Percentiles rank a stretch among this genome's conserved stretches.
These are phyloP conservation scores for Melanotaenia parkinsoni DNA, from an alignment of 2,797 vertebrate species.

Conservation along the genomic window DNA sequence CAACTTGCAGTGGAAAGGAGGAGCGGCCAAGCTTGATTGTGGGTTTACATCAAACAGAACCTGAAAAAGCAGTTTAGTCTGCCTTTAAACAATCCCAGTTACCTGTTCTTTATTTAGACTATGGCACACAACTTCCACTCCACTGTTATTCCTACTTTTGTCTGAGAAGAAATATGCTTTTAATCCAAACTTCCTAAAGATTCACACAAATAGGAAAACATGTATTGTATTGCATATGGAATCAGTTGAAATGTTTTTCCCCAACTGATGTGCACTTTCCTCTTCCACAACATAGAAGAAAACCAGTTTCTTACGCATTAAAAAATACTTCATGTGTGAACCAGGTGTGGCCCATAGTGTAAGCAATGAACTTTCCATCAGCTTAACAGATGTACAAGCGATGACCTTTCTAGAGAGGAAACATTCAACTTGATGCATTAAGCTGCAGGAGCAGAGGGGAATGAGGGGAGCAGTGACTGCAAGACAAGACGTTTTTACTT, in stretches of 20 bases:
- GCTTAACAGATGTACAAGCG: conserved; percentile 55
- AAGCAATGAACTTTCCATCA: conserved; percentile 18
- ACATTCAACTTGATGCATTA: conserved; percentile 37
- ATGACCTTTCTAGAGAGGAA: conserved; percentile 67
- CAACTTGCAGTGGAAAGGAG: no score
- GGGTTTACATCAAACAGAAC: no score
- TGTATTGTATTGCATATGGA: no score
- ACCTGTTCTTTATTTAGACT: no score
- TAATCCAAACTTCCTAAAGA: no score
- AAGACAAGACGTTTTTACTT: conserved; percentile 32
- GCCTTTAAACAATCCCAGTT: no score
- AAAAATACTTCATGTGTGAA: conserved; percentile 37
- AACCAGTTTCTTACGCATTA: conserved; percentile 32
- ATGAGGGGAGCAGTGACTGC: conserved; percentile 24
- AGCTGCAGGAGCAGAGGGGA: conserved; percentile 12
- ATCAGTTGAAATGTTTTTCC: neutral
- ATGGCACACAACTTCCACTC: no score
- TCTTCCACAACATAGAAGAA: neutral
- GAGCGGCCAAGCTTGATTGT: no score
- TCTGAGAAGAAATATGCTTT: no score
- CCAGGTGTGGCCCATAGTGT: conserved; percentile 6
- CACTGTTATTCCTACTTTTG: no score
- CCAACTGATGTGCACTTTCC: neutral
- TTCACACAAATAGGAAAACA: no score
- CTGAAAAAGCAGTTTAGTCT: no score